phyloP scores from a whole-genome alignment of 2,797 vertebrate species.

The Sparus aurata region DNA sequence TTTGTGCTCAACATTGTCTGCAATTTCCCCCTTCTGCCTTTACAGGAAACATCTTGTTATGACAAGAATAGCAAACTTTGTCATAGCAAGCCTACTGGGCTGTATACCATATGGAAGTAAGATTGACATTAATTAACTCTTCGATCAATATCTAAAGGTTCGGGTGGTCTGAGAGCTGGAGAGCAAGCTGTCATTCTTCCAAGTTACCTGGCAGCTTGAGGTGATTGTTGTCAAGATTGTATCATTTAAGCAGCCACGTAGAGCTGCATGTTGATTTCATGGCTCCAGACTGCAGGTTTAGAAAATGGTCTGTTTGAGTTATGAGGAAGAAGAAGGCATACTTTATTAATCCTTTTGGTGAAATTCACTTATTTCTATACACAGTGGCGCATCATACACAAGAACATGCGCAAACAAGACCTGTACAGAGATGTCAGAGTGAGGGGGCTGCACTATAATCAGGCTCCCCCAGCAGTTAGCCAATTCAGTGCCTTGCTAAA shows the following conservation, averaged over 20 bases:
- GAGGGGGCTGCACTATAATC: too few species aligned
- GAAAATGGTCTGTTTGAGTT: too few species aligned
- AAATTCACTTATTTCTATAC: too few species aligned
- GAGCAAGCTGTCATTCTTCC: neutral
- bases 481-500: too few species aligned
- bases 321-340: too few species aligned
- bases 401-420: too few species aligned
- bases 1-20: constrained; percentile 8
- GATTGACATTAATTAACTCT: neutral
- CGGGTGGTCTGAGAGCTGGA: neutral
- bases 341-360: too few species aligned
- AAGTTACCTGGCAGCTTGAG: neutral
- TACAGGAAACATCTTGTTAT: neutral
- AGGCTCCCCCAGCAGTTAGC: too few species aligned
- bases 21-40: neutral
- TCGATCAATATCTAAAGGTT: constrained; percentile 7
- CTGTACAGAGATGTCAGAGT: too few species aligned
- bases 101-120: neutral
- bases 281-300: neutral
- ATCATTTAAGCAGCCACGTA: neutral
- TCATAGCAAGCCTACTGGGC: neutral
- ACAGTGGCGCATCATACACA: too few species aligned
- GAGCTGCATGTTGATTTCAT: neutral
- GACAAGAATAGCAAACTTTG: neutral
- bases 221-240: neutral